Base-by-base conservation (phyloP, 2,113 vertebrate genomes). In the Leucoraja erinaceus region DNA sequence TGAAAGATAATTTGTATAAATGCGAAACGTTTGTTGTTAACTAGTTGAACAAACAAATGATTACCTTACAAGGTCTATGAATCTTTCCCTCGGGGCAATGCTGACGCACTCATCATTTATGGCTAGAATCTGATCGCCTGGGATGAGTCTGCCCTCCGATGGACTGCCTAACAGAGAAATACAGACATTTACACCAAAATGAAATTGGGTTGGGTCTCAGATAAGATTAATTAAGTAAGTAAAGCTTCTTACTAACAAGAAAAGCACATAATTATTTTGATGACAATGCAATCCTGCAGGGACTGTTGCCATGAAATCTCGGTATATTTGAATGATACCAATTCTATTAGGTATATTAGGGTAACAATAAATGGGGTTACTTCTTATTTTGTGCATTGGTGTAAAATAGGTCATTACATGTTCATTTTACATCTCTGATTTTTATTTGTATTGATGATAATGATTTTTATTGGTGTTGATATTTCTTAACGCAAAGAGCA, bases 51-150 rank as follows among this genome's bases (percentile, higher is more conserved):
- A 91, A 91, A 91, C 68, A 91, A 72, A 54, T 47, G 90, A 91
- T 98, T 98, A 99, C 98, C 98, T 99, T 97, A 99, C 96, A 94
- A 99, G 98, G 96, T 99, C 98, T 96, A 99, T 98, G 97, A 99
- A 97, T 97, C 97, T 98, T 97, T 98, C 98, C 94, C 98, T 96
- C 95, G 98, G 96, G 93, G 96, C 97, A 96, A 98, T 98, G 96
- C 98, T 98, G 97, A 99, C 97, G 9, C 97, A 97, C 96, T 99
- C 98, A 94, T 98, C 95, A 93, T 99, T 98, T 96, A 99, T 98
- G 95, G 98, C 97, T 96, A 99, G 97, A 96, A 99, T 98, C 96
- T 99, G 98, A 95, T 99, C 98, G 95, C 98, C 98, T 92, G 98
- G 95, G 93, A 99, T 96, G 95, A 99, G 98, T 94, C 98, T 99